Base-by-base conservation (phyloP, 2,113 vertebrate genomes). In the Perca flavescens region DNA sequence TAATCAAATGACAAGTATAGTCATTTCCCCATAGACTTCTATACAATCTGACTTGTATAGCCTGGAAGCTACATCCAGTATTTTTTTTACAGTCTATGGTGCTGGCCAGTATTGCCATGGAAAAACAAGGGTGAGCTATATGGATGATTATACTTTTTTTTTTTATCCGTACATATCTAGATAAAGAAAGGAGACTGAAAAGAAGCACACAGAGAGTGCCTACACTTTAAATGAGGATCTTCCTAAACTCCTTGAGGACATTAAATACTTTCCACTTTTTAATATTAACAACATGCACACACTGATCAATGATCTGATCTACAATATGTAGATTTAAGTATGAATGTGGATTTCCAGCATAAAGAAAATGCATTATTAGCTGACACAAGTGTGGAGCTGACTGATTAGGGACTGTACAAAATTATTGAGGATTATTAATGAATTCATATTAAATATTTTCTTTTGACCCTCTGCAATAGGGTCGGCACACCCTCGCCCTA, bases 211-310 rank as follows among this genome's bases (percentile, higher is more conserved):
- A 47, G 19, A 60, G 22, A 46, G 50, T 46, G 71, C 17, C 21
- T 25, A n/a, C 53, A 49, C 10, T 84, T 58, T 90, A 73, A 77
- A 89, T 89, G 76, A 76, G 49, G 13, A 75, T 72, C 52, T 64
- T 74, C n/a, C n/a, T 60, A 19, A 71, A 66, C 83, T 92, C 83
- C 89, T 80, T 22, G 31, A 74, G 81, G 86, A 84, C 25, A 46
- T 70, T 85, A 75, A 91, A 86, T 83, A 77, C 64, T 89, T 80
- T 68, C 19, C 15, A 56, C 65, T 77, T 66, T 13, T 88, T 77
- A 72, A 64, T 82, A 86, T 85, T 73, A 78, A 79, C 57, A 50
- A 83, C 19, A 85, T 79, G 76, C 77, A 71, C 69, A 83, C 43
- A 75, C 28, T 68, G 73, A 77, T 43, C 40, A 56, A 56, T 69